phyloP scores from a whole-genome alignment of 2,888 invertebrate species.

The Cerastis rubricosa region DNA sequence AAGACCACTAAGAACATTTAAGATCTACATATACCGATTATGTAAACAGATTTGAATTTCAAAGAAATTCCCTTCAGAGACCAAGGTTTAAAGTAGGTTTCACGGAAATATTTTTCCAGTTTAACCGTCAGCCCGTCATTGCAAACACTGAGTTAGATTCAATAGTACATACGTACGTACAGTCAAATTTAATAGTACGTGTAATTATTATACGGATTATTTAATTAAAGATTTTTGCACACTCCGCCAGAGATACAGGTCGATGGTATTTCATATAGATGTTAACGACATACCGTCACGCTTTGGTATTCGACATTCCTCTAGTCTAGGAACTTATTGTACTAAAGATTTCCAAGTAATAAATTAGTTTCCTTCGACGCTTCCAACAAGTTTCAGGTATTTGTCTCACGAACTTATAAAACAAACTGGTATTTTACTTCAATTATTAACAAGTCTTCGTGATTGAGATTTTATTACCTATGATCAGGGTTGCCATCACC shows the following conservation, averaged over 20 bases:
- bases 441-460: conserved; percentile 21
- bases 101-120: too few relatives aligned
- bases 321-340: conserved; percentile 29
- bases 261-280: conserved; percentile 53
- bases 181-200: neutral
- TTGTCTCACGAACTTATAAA: conserved; percentile 37
- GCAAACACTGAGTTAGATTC: neutral
- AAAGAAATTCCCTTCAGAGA: neutral
- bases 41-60: neutral
- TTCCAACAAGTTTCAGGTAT: conserved; percentile 30
- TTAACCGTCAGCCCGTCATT: too few relatives aligned
- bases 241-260: conserved; percentile 8
- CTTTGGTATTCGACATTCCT: conserved; percentile 46
- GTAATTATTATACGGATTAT: conserved; percentile 15
- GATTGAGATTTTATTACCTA: conserved; percentile 16
- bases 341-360: conserved; percentile 57
- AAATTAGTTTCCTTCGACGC: conserved; percentile 45
- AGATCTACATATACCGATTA: neutral
- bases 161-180: too few relatives aligned
- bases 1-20: neutral
- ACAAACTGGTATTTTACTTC: conserved; percentile 39
- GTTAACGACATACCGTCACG: conserved; percentile 51
- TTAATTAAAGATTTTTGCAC: conserved; percentile 36
- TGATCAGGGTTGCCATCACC: neutral
- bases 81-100: neutral